Percentiles rank a stretch among this genome's conserved stretches.
Conservation (phyloP, 1,140 invertebrate species). For the Pristionchus pacificus region DNA sequence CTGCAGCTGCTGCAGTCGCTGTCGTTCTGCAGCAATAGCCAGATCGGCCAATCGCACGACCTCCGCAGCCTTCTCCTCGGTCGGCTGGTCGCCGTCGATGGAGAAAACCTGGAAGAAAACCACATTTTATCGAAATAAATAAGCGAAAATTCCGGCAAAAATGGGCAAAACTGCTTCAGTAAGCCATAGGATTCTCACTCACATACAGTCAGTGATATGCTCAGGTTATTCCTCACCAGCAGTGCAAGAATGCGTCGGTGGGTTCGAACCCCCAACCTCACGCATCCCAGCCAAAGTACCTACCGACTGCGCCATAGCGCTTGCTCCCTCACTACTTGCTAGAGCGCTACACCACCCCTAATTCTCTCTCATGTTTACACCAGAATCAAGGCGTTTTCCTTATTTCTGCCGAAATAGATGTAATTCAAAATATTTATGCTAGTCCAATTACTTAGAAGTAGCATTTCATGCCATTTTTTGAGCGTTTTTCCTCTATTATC, state of each 20-base stretch:
- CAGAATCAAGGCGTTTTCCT: not conserved
- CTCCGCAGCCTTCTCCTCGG: not conserved
- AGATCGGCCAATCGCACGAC: not conserved
- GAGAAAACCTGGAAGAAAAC: not conserved
- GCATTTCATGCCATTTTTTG: no score
- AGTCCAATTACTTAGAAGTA: no score
- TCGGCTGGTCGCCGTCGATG: not conserved
- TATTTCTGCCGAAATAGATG: no score
- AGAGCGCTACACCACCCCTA: not conserved
- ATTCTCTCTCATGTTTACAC: not conserved
- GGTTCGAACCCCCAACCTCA: no score
- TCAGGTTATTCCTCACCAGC: not conserved
- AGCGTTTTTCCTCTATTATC: no score
- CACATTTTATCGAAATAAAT: not conserved
- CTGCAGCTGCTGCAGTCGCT: not conserved
- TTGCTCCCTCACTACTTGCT: not conserved
- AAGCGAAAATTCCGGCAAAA: not conserved
- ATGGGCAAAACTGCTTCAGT: not conserved
- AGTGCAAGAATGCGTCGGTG: no score
- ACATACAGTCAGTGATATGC: not conserved
- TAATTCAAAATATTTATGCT: no score
- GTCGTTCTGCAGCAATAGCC: not conserved
- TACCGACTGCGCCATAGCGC: not conserved
- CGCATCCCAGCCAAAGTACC: not conserved
- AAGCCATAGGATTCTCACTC: not conserved